Base-by-base conservation (phyloP, 2,888 invertebrate genomes). In the Hypolimnas misippus region DNA sequence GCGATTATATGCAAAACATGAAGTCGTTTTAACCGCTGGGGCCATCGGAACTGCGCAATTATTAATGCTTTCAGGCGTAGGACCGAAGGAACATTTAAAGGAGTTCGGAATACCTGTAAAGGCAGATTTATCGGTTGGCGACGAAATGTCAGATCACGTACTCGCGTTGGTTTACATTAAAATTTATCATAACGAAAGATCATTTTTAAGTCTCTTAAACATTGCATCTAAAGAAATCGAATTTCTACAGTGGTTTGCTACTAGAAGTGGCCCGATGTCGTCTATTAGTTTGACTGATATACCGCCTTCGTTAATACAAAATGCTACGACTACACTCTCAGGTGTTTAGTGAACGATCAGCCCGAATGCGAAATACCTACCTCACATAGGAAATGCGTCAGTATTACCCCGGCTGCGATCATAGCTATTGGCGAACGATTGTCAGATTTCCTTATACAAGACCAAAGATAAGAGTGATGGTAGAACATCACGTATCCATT, bases 11-110 rank as follows among this genome's bases (percentile, higher is more conserved):
- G 84, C 82, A 0, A 72, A 63, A 3, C 75, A 70, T 14, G 88
- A 87, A 66, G 83, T 89, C 0, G 76, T 89, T 5, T 66, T 89
- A 8, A 79, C 83, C 33, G 86, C 88, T 0, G 89, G 89, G 0
- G 61, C 86, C 0, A 65, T 87, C 1, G 84, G 76, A 0, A 82
- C 83, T 0, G 80, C 88, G 8, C 85, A 87, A 40, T 74, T 89
- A 57, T 61, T 89, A 54, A 75, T 84, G 84, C 62, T 82, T 21
- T 89, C 88, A 0, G 89, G 89, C 0, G 67, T 89, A 2, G 89
- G 88, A 0, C 83, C 77, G 1, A 72, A 76, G 1, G 71, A 75
- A 0, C 85, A 86, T 52, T 71, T 88, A 35, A 35, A 65, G 5
- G 50, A 65, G 3, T 67, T 83, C 56, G 71, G 71, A 0, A 79